Evolutionary conservation across 2,113 vertebrate genomes (phyloP).

Genomic region (Probosciger aterrimus): DNA sequence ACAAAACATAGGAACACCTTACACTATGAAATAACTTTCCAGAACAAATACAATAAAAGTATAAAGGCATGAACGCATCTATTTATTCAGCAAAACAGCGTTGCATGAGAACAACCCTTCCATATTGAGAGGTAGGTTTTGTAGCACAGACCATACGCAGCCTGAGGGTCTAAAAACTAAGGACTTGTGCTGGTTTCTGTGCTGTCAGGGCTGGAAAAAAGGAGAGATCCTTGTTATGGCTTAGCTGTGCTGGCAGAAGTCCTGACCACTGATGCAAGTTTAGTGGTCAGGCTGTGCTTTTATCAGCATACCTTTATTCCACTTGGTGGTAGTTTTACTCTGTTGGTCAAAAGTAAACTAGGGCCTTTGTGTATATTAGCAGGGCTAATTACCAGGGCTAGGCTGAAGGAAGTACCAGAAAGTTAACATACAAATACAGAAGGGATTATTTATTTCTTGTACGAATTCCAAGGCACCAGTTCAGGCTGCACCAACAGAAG

Average conservation of each 20-base stretch:
- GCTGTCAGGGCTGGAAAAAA: not conserved
- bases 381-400: slow-evolving; percentile 26
- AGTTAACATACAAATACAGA: slow-evolving; percentile 20
- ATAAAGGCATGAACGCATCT: not conserved
- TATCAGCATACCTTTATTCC: slow-evolving; percentile 7
- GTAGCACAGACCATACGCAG: not conserved
- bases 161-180: not conserved
- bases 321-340: slow-evolving; percentile 17
- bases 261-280: not conserved
- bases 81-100: not conserved
- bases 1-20: not conserved
- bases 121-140: not conserved
- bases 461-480: not conserved
- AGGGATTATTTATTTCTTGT: slow-evolving; percentile 31
- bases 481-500: not conserved
- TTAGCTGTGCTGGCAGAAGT: not conserved
- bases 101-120: not conserved
- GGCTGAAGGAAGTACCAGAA: slow-evolving; percentile 7
- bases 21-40: not conserved
- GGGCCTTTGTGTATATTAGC: not conserved
- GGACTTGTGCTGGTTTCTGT: not conserved
- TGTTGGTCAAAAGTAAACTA: slow-evolving; percentile 10
- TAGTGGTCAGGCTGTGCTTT: slow-evolving; percentile 10
- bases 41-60: not conserved
- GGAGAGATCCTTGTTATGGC: not conserved